Evolutionary conservation across 2,113 vertebrate genomes (phyloP), one percentile per base, ranked within the genome.

Genomic region (Scomber colias): DNA sequence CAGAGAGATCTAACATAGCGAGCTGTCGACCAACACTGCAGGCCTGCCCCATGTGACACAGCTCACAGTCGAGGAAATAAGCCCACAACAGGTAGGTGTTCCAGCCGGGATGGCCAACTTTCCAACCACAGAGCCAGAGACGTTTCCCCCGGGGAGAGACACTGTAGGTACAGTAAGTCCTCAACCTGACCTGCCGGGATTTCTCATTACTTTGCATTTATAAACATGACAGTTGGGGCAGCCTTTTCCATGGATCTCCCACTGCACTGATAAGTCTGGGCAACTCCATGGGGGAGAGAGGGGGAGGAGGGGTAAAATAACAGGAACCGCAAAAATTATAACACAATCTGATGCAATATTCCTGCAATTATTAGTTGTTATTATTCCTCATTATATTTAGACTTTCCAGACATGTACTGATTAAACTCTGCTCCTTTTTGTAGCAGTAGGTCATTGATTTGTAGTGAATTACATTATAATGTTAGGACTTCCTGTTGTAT

Each of bases 41-140:
- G 62, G 46, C 64, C 81, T 50, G 57, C 40, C 48, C 71, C 65
- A 49, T 48, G 83, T 88, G 89, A 87, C 73, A 51, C 44, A 30
- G 66, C 27, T 80, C 59, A 83, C 86, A 79, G 80, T 86, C 74
- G 61, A 90, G 92, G 91, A 92, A 92, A 91, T 65, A 75, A 57
- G 27, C 71, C 66, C 53, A 61, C 56, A 72, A 90, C 85, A 90
- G 87, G 86, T 87, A 86, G 53, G 67, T 84, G 69, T 89, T 89
- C 76, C 90, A 87, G 57, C 14, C 49, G 48, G 7, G 35, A 63
- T 19, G 35, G 75, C 67, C 86, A 78, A 86, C 73, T 85, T 93
- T 91, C 91, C 91, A 83, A 80, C 69, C 73, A 35, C 81, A 68
- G 35, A 62, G 31, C n/a, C 51, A 82, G 50, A 60, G 72, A 48